Evolutionary conservation across 2,113 vertebrate genomes (phyloP).

Genomic region (Chroicocephalus ridibundus): DNA sequence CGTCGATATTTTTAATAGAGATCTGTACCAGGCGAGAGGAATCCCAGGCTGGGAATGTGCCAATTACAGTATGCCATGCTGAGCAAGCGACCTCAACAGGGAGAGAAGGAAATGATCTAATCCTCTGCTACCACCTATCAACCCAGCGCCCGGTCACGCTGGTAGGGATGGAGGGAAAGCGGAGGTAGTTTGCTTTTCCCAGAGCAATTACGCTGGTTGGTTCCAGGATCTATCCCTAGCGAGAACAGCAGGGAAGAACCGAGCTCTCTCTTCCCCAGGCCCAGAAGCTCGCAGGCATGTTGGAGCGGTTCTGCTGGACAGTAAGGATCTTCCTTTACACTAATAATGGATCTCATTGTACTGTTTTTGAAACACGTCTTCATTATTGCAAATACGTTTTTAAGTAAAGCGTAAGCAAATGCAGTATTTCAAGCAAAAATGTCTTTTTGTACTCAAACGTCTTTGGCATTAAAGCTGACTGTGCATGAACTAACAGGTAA

Average conservation of each 20-base stretch:
- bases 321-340: background rate
- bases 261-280: background rate
- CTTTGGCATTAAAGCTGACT: background rate
- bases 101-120: background rate
- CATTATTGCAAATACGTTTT: background rate
- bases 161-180: background rate
- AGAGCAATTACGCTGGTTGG: background rate
- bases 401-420: background rate
- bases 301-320: background rate
- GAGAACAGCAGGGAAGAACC: background rate
- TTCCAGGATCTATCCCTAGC: background rate
- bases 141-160: background rate
- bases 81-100: background rate
- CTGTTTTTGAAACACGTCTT: background rate
- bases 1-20: background rate
- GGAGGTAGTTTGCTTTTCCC: background rate
- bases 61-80: fast-evolving
- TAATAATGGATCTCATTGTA: background rate
- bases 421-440: background rate
- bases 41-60: background rate
- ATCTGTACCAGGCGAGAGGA: background rate
- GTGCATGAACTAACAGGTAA: background rate
- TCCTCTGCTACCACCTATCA: background rate
- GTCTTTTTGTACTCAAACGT: background rate
- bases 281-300: background rate